Percentiles rank a stretch among this genome's conserved stretches.
phyloP scores from a whole-genome alignment of 1,140 invertebrate genomes.

The Papilio aristodemus region DNA sequence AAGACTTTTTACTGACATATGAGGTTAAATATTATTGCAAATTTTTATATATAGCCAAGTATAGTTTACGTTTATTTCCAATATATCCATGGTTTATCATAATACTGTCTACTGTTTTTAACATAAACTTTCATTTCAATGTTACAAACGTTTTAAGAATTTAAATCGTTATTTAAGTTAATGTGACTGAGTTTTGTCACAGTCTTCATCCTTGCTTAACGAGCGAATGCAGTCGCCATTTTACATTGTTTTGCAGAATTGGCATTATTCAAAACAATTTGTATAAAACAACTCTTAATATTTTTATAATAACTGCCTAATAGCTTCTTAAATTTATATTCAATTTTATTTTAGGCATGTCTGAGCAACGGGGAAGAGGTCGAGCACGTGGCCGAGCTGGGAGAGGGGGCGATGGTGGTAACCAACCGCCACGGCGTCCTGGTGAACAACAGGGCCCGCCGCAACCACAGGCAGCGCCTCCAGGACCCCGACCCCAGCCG shows the following conservation, averaged over 20 bases:
- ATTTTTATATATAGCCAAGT: not conserved
- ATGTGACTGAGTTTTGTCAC: not conserved
- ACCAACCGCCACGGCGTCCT: constrained; percentile 49
- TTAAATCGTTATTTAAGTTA: not conserved
- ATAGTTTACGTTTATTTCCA: not conserved
- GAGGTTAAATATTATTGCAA: constrained; percentile 9
- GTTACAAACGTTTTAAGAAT: not conserved
- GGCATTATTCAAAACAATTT: not conserved
- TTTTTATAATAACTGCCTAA: not conserved
- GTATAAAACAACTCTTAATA: not conserved
- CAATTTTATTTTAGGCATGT: constrained; percentile 43
- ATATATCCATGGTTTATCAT: not conserved
- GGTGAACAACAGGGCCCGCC: constrained; percentile 47
- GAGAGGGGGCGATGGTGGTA: constrained; percentile 46
- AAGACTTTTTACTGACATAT: not conserved
- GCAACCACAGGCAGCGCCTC: constrained; percentile 40
- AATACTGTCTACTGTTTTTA: not conserved
- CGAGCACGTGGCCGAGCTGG: constrained; percentile 56
- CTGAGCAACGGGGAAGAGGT: constrained; percentile 55
- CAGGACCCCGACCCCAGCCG: constrained; percentile 59
- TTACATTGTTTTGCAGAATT: not conserved
- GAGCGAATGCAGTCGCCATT: not conserved
- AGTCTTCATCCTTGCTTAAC: not conserved
- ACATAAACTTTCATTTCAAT: not conserved
- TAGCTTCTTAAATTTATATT: constrained; percentile 13